These are phyloP conservation scores for Syndactyla subalaris DNA, from an alignment of 2,797 vertebrate species.

Conservation along the genomic window DNA sequence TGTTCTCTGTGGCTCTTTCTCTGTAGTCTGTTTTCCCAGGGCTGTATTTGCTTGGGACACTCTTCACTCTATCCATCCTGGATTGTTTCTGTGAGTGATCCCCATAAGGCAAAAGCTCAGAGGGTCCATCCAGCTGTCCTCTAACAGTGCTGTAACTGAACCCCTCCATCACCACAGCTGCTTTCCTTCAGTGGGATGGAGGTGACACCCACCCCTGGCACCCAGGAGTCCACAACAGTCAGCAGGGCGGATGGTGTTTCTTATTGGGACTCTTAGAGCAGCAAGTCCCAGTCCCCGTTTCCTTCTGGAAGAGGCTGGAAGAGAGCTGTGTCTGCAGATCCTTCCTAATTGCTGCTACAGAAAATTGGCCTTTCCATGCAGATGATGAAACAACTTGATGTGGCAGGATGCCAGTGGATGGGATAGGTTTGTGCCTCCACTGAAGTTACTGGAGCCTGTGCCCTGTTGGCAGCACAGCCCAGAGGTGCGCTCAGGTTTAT, in stretches of 20 bases:
- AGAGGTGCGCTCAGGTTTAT: background rate
- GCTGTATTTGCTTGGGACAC: background rate
- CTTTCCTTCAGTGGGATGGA: background rate
- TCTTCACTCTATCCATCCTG: background rate
- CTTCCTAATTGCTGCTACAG: background rate
- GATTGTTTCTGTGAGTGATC: background rate
- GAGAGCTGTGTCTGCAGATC: background rate
- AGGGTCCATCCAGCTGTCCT: background rate
- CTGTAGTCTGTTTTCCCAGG: background rate
- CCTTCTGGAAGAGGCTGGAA: background rate
- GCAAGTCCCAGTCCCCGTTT: background rate
- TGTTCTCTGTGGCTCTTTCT: background rate
- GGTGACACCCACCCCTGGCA: background rate
- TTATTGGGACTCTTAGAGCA: background rate
- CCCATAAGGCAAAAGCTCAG: background rate
- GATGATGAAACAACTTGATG: background rate
- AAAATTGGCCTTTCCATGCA: background rate
- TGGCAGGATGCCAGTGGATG: background rate
- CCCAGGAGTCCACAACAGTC: background rate
- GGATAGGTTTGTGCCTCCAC: background rate
- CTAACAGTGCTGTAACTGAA: background rate
- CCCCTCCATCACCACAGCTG: background rate
- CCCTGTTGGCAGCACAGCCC: background rate
- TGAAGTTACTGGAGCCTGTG: background rate
- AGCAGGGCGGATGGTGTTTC: background rate